Percentiles rank a stretch among this genome's conserved stretches.
Evolutionary conservation across 1,140 invertebrate genomes (phyloP).

Genomic region (Olivierus martensii): DNA sequence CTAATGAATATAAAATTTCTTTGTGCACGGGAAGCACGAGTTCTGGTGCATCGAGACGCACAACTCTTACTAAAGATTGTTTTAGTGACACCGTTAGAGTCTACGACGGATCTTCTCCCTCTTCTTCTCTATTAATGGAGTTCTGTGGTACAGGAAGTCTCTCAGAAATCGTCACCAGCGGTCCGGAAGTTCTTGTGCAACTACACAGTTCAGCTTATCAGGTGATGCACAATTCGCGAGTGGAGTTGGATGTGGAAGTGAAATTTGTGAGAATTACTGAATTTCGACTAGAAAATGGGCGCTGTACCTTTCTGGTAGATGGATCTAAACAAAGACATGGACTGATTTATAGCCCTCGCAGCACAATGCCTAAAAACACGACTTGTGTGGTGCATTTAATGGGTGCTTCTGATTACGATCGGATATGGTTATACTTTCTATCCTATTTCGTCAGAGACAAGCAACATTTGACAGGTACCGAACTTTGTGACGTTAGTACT

Average conservation of each 20-base stretch:
- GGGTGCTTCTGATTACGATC: constrained; percentile 48
- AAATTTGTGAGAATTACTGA: constrained; percentile 37
- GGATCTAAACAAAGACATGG: constrained; percentile 56
- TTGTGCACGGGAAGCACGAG: constrained; percentile 11
- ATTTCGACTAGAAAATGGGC: constrained; percentile 41
- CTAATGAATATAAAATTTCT: constrained; percentile 21
- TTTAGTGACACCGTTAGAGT: constrained; percentile 74
- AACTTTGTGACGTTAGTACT: constrained; percentile 17
- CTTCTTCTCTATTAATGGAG: constrained; percentile 70
- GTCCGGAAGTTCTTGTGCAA: constrained; percentile 69
- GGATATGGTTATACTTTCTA: constrained; percentile 71
- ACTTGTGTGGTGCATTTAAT: constrained; percentile 73
- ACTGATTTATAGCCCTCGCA: constrained; percentile 56
- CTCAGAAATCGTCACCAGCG: constrained; percentile 62
- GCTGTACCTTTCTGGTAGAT: constrained; percentile 71
- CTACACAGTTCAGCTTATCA: constrained; percentile 77
- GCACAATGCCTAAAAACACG: constrained; percentile 67
- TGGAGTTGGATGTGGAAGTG: constrained; percentile 72
- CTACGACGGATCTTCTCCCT: constrained; percentile 75
- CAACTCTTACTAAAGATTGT: constrained; percentile 46
- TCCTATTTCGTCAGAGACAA: constrained; percentile 21
- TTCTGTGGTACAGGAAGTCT: constrained; percentile 75
- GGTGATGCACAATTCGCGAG: constrained; percentile 51
- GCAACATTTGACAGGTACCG: constrained; percentile 15
- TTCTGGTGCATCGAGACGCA: neutral